These are phyloP conservation scores for Gonatopus flavifemur DNA, from an alignment of 1,140 invertebrate genomes.

Conservation along the genomic window DNA sequence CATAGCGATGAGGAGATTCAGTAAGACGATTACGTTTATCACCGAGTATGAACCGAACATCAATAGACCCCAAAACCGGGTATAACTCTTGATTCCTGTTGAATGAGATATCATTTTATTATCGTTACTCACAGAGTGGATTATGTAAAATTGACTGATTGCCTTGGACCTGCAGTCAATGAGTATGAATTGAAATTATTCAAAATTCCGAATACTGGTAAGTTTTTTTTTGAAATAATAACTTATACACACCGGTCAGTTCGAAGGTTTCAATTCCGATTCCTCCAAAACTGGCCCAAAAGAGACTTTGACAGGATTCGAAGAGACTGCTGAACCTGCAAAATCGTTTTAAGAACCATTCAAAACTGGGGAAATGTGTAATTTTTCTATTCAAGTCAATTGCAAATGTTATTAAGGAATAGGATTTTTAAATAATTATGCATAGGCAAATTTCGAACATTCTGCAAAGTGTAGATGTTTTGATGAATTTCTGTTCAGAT, in stretches of 20 bases:
- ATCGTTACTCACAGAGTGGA: too few relatives aligned
- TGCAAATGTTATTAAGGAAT: not conserved
- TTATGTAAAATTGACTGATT: too few relatives aligned
- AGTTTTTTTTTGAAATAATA: not conserved
- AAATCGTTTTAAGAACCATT: too few relatives aligned
- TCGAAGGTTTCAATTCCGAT: constrained; percentile 80
- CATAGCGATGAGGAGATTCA: constrained; percentile 88
- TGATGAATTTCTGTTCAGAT: too few relatives aligned
- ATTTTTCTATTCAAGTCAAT: not conserved
- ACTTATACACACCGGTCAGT: constrained; percentile 55
- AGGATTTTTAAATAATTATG: not conserved
- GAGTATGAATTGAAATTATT: too few relatives aligned
- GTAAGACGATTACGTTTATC: constrained; percentile 82
- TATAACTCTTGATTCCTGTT: constrained; percentile 74
- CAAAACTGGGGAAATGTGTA: too few relatives aligned
- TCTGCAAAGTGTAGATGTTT: too few relatives aligned
- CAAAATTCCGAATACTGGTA: not conserved
- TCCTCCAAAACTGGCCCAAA: constrained; percentile 88
- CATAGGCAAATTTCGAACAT: not conserved
- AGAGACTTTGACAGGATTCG: constrained; percentile 85
- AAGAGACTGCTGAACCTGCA: constrained; percentile 71
- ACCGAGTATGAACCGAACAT: constrained; percentile 83
- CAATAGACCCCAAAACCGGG: constrained; percentile 76
- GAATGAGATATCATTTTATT: too few relatives aligned
- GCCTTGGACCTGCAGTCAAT: too few relatives aligned